These are phyloP conservation scores for Neopipo cinnamomea DNA, from an alignment of 2,113 vertebrate species.

Conservation along the genomic window DNA sequence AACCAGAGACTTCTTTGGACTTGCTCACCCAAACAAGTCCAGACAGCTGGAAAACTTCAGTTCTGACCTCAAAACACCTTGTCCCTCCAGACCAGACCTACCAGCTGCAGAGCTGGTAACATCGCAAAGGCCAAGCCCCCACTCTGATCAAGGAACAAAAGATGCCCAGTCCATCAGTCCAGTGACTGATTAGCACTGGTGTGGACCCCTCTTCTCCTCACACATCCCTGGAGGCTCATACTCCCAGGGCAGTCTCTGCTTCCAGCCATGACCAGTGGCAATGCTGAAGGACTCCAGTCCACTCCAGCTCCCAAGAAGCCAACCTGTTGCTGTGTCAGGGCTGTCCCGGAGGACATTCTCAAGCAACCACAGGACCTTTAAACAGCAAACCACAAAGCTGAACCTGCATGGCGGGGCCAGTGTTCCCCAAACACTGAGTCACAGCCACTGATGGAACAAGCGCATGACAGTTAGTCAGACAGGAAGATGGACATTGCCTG, in stretches of 20 bases:
- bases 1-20: background rate
- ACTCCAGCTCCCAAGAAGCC: background rate
- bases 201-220: background rate
- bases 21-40: background rate
- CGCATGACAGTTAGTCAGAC: constrained; percentile 53
- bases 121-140: background rate
- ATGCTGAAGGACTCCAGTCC: background rate
- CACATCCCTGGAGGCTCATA: background rate
- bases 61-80: background rate
- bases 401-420: constrained; percentile 16
- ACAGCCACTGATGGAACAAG: constrained; percentile 20
- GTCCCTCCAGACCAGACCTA: background rate
- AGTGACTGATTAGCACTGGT: background rate
- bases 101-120: background rate
- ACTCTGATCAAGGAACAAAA: background rate
- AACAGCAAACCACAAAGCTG: background rate
- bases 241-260: background rate
- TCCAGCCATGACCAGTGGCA: rapidly evolving
- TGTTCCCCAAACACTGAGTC: constrained; percentile 54
- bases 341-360: background rate
- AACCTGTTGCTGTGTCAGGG: background rate
- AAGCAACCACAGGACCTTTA: background rate
- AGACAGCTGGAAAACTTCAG: background rate
- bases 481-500: constrained; percentile 51
- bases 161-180: background rate